Evolutionary conservation across 23 tunicate species (phyloP).

Genomic region (Ciona savignyi): DNA sequence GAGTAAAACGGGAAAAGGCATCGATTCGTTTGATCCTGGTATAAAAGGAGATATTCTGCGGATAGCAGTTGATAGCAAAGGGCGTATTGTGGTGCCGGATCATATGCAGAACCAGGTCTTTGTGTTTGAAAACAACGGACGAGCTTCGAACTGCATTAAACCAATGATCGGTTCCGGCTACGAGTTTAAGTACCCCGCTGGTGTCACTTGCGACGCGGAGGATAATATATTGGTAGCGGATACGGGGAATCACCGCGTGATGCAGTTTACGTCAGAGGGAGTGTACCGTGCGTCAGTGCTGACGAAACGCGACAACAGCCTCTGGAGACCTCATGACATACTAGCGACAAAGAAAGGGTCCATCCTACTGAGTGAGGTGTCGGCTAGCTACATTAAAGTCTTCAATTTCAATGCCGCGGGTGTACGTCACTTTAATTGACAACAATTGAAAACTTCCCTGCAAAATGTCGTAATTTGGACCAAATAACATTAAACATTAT

Average conservation of each 20-base stretch:
- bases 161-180: conserved; percentile 27
- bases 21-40: conserved; percentile 19
- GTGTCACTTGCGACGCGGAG: conserved; percentile 51
- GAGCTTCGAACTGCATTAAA: conserved; percentile 2
- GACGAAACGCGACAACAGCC: conserved; percentile 26
- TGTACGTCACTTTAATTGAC: no score
- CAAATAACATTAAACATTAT: no score
- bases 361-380: conserved; percentile 16
- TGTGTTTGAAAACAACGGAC: conserved; percentile 32
- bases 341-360: conserved; percentile 25
- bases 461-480: no score
- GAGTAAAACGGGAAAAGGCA: conserved; percentile 21
- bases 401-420: no score
- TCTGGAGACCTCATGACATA: conserved; percentile 73
- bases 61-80: conserved; percentile 22
- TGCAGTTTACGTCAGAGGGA: conserved; percentile 39
- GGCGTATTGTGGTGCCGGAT: conserved; percentile 51
- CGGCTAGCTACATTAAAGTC: conserved; percentile 15
- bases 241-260: conserved; percentile 46
- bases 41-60: conserved; percentile 29
- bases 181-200: conserved; percentile 52
- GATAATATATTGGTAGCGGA: conserved; percentile 68
- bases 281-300: conserved; percentile 21
- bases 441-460: no score
- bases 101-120: conserved; percentile 38